Percentiles rank a stretch among this genome's conserved stretches.
These are phyloP conservation scores for Aplodontia rufa DNA, from an alignment of 2,113 vertebrate genomes.

Conservation along the genomic window DNA sequence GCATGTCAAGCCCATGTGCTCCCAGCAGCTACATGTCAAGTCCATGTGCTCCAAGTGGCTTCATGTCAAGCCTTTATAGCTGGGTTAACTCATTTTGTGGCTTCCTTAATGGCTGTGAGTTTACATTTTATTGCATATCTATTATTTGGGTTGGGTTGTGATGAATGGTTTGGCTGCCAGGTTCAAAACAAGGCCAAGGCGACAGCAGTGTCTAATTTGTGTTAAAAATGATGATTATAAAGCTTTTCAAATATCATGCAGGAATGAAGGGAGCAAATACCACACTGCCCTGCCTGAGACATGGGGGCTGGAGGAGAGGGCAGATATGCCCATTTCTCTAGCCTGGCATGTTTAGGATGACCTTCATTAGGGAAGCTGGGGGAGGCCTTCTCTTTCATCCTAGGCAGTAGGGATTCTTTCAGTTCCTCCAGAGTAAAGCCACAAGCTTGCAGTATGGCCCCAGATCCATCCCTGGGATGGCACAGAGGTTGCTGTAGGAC, in stretches of 20 bases:
- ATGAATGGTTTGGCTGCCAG: constrained; percentile 63
- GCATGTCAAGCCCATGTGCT: constrained; percentile 22
- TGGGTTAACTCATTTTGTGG: constrained; percentile 76
- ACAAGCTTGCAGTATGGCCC: not conserved
- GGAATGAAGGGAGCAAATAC: not conserved
- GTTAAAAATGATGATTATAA: constrained; percentile 68
- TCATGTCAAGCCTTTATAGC: constrained; percentile 64
- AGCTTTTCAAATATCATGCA: constrained; percentile 47
- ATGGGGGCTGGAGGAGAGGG: accelerated
- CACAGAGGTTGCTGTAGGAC: not conserved
- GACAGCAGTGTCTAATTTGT: constrained; percentile 63
- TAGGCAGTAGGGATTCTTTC: not conserved
- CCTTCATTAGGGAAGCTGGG: not conserved
- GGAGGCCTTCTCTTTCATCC: not conserved
- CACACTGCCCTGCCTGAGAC: not conserved
- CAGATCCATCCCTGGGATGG: not conserved
- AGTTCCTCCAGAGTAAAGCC: not conserved
- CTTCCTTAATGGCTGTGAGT: constrained; percentile 69
- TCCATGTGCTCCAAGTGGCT: constrained; percentile 52
- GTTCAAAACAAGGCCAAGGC: constrained; percentile 74
- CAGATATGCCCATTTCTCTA: accelerated
- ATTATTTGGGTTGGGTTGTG: constrained; percentile 65
- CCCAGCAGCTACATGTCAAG: not conserved
- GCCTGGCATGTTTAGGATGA: not conserved
- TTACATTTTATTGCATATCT: constrained; percentile 80